phyloP scores from a whole-genome alignment of 92 coral and sea anemone genomes.

The Porites lobata region DNA sequence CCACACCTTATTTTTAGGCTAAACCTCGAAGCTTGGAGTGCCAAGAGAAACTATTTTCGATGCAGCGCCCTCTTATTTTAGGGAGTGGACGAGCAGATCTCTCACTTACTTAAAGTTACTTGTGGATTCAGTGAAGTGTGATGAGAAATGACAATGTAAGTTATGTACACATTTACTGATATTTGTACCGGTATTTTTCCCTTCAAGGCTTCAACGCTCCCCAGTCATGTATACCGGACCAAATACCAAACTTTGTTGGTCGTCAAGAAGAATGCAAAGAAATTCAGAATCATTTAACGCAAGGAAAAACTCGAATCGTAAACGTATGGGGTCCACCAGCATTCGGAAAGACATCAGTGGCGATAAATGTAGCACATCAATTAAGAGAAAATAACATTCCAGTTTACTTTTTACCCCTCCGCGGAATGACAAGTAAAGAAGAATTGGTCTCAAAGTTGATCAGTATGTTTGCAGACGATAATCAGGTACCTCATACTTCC shows the following conservation, averaged over 20 bases:
- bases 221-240: no score
- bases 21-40: no score
- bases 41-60: no score
- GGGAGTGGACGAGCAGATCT: no score
- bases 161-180: no score
- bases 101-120: no score
- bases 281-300: background rate
- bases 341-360: background rate
- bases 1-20: no score
- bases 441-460: background rate
- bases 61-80: no score
- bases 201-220: no score
- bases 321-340: background rate
- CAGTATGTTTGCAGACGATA: background rate
- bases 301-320: slow-evolving; percentile 15
- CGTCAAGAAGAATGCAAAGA: background rate
- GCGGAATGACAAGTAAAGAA: background rate
- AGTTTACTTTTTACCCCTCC: background rate
- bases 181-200: background rate
- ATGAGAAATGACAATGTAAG: no score
- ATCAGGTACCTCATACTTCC: background rate
- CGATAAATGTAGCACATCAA: slow-evolving; percentile 27
- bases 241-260: no score
- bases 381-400: background rate
- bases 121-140: no score